Evolutionary conservation across 2,888 invertebrate genomes (phyloP), one percentile per base, ranked within the genome.

Genomic region (Caenorhabditis uteleia): DNA sequence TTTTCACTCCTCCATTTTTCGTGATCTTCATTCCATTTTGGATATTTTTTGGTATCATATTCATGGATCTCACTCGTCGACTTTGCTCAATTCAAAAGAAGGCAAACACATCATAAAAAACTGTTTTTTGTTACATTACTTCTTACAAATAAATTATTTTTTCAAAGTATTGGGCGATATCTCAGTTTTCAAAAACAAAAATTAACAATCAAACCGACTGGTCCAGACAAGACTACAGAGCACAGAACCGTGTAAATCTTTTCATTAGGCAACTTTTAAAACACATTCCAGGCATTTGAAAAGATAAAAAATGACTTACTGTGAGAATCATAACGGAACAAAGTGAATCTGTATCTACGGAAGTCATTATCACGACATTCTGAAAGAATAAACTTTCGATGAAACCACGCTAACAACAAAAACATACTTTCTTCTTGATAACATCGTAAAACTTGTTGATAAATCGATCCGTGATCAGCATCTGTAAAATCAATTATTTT

Each of bases 271-370:
- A 18, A 31, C 31, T 27, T 10, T 34, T 3, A 3, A n/a, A 14
- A 8, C 25, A 20, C 43, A 18, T 7, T 31, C 33, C 26, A 2
- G 3, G 23, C 33, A 7, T 31, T 7, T 29, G 12, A 29, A 5
- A 16, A 10, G n/a, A n/a, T n/a, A n/a, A n/a, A n/a, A n/a, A 36
- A 49, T 38, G 42, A 60, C 72, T 56, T 36, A 80, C 80, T 27
- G 74, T 70, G 12, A 80, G 57, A 31, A 80, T 79, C 40, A 59
- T 57, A 4, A 73, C 53, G 1, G 80, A 70, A 49, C 79, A 78
- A n/a, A 80, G 40, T n/a, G 77, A 75, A 56, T 80, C 80, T 16
- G 79, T 75, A 53, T 80, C 80, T 12, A 72, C 62, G 38, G 75
- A 65, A 6, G 74, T 74, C n/a, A 80, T 43, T 23, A 80, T 34